A percentile compares a stretch with the other conserved stretches of the same genome.
Evolutionary conservation across 2,888 invertebrate species (phyloP).

Genomic region (Cerceris ruficornis): DNA sequence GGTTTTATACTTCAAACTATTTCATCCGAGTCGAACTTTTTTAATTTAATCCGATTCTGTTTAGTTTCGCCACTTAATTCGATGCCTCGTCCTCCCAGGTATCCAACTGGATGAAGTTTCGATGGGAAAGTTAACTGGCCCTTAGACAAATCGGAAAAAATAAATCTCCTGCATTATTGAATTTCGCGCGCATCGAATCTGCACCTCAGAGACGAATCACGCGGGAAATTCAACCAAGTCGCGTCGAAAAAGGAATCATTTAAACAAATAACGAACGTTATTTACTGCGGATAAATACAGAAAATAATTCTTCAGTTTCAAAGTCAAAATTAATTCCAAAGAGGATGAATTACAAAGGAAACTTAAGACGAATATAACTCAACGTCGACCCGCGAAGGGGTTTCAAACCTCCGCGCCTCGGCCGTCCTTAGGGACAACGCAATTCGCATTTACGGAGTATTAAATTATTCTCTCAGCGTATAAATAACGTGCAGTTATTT

Average conservation of each 20-base stretch:
- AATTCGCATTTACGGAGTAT: too few relatives aligned
- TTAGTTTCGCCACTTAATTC: conserved; percentile 8
- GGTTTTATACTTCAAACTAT: not conserved
- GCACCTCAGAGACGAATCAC: not conserved
- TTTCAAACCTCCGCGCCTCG: too few relatives aligned
- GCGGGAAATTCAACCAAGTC: not conserved
- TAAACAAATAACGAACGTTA: too few relatives aligned
- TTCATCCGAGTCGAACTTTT: not conserved
- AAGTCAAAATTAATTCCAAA: too few relatives aligned
- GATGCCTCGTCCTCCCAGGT: too few relatives aligned
- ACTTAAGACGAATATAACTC: too few relatives aligned
- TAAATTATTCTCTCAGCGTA: not conserved
- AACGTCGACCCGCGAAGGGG: too few relatives aligned
- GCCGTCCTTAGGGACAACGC: too few relatives aligned
- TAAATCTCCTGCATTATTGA: conserved; percentile 4
- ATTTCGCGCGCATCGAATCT: not conserved
- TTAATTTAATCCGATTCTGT: conserved; percentile 9
- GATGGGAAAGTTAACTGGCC: not conserved
- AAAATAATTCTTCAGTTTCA: too few relatives aligned
- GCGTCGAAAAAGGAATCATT: not conserved
- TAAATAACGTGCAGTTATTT: not conserved
- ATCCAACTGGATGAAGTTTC: not conserved
- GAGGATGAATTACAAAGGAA: too few relatives aligned
- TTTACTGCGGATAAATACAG: too few relatives aligned
- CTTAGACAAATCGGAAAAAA: not conserved